Evolutionary conservation across 2,113 vertebrate species (phyloP), one percentile per base, ranked within the genome.

Genomic region (Platysteira castanea): DNA sequence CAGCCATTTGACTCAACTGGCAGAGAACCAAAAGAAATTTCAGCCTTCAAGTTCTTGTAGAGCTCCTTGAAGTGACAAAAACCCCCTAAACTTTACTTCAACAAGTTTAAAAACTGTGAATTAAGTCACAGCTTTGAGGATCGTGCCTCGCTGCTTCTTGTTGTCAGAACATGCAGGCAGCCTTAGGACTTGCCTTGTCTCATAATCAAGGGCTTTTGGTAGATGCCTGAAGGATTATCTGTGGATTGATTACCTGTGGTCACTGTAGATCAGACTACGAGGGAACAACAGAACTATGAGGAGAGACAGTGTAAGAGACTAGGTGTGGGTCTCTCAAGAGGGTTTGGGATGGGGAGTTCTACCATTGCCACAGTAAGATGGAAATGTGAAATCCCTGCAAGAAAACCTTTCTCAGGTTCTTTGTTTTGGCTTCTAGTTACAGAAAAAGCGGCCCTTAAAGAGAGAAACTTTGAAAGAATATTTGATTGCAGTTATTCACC

Each of bases 181-280:
- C 31, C 23, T 50, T 46, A 24, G 56, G 21, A 63, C 7, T 22
- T 59, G 52, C 17, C 50, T 54, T 7, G 0, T 65, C 49, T 79
- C 27, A 9, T 39, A 68, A 59, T 11, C 6, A 5, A 64, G 64
- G 30, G 22, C 3, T 50, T 83, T 24, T 30, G 15, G 17, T 65
- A 49, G 14, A 4, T 13, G 30, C 10, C 22, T 76, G 50, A 31
- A 42, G 20, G 6, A 7, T 26, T 78, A 26, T 19, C 31, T 33
- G 13, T 50, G 16, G n/a, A n/a, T n/a, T n/a, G 24, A 5, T 80
- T 76, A 31, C 0, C 0, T n/a, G 10, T 24, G 16, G 47, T 52
- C 64, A 24, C 33, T 35, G 22, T 22, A 85, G 76, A 79, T 41
- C 37, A 57, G 5, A 24, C 10, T 14, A 47, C 42, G 18, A 68